A percentile compares a stretch with the other conserved stretches of the same genome.
Evolutionary conservation across 2,113 vertebrate species (phyloP).

Genomic region (Cinclus mexicanus): DNA sequence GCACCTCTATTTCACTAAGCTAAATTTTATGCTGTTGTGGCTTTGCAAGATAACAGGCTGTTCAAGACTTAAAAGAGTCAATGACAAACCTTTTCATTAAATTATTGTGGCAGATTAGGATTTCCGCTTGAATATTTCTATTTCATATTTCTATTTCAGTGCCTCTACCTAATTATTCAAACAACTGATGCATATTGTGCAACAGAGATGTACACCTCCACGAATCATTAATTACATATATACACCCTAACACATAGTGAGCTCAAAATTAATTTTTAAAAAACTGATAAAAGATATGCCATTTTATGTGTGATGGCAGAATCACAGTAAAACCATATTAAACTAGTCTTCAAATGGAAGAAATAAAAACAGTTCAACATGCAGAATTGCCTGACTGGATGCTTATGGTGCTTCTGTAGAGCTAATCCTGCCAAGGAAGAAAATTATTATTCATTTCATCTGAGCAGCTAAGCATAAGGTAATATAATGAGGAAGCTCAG

Average conservation of each 20-base stretch:
- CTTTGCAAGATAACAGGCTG: slow-evolving; percentile 21
- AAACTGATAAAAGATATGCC: background rate
- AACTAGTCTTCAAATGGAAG: background rate
- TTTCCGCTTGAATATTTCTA: slow-evolving; percentile 51
- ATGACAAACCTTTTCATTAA: slow-evolving; percentile 15
- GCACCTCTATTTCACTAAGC: background rate
- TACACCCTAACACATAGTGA: background rate
- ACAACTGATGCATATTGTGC: slow-evolving; percentile 18
- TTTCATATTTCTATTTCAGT: slow-evolving; percentile 11
- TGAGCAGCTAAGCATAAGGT: slow-evolving; percentile 39
- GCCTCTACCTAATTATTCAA: slow-evolving; percentile 44
- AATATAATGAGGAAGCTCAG: slow-evolving; percentile 4
- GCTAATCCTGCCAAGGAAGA: slow-evolving; percentile 3
- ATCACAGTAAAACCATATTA: background rate
- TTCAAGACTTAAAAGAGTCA: background rate
- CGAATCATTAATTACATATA: slow-evolving; percentile 20
- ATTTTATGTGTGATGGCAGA: background rate
- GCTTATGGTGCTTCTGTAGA: background rate
- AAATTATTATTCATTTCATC: slow-evolving; percentile 46
- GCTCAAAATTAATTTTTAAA: background rate
- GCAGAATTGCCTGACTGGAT: background rate
- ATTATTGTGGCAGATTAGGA: slow-evolving; percentile 37
- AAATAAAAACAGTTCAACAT: slow-evolving; percentile 9
- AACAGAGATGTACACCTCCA: background rate
- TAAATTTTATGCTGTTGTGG: background rate